phyloP scores from a whole-genome alignment of 2,113 vertebrate species.

The Malurus elegans region DNA sequence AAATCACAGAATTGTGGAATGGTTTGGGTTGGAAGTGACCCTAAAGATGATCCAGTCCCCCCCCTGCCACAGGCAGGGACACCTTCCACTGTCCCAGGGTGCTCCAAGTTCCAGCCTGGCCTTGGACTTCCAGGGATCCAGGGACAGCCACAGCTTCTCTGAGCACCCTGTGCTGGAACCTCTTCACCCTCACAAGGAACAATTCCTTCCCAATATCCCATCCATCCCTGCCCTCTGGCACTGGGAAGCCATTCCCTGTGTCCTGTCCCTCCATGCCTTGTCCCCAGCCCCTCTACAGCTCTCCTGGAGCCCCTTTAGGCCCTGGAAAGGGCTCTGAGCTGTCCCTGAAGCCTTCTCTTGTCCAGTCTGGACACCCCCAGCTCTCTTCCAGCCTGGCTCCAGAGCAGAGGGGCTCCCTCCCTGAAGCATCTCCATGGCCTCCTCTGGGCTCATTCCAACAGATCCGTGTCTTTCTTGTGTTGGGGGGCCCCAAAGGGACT shows the following conservation, averaged over 20 bases:
- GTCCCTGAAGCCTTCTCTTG: background rate
- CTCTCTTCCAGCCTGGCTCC: background rate
- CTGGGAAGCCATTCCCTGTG: background rate
- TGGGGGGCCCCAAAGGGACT: background rate
- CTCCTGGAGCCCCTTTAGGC: background rate
- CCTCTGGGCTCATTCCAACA: background rate
- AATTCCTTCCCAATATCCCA: background rate
- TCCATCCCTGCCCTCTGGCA: background rate
- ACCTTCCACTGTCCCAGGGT: rapidly evolving
- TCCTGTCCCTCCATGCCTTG: background rate
- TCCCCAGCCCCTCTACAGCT: background rate
- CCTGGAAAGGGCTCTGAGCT: rapidly evolving
- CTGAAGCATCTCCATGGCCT: background rate
- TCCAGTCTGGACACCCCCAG: background rate
- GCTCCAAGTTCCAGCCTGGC: background rate
- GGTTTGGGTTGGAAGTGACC: background rate
- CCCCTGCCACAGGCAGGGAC: background rate
- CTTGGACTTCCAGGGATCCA: background rate
- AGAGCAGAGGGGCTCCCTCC: background rate
- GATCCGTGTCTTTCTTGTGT: rapidly evolving
- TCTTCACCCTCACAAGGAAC: rapidly evolving
- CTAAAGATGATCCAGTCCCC: rapidly evolving
- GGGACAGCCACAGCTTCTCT: background rate
- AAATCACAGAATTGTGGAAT: background rate
- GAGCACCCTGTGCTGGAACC: background rate